Conservation (phyloP, 1,140 invertebrate species). For the Cydia amplana region DNA sequence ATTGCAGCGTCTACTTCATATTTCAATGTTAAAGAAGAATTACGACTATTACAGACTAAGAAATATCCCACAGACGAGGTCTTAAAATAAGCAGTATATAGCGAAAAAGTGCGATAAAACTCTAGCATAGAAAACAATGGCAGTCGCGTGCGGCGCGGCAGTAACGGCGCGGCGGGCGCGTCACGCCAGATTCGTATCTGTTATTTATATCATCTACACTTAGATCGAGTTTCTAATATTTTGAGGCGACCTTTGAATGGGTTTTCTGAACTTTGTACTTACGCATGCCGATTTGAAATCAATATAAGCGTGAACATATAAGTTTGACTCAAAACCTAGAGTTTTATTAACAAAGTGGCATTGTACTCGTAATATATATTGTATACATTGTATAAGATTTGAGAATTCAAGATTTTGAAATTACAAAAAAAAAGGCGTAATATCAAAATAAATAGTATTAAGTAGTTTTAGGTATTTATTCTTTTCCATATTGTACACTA, state of each 20-base stretch:
- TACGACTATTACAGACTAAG: not conserved
- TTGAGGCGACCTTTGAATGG: not conserved
- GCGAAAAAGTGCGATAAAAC: not conserved
- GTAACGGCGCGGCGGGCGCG: conserved; percentile 1
- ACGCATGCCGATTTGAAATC: not conserved
- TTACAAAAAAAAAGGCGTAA: too few relatives aligned
- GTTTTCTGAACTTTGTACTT: not conserved
- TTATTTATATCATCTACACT: conserved; percentile 26
- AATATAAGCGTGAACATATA: not conserved
- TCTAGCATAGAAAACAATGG: not conserved
- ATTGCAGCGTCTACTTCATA: not conserved
- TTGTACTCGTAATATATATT: too few relatives aligned
- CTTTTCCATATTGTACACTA: too few relatives aligned
- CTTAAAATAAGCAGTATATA: not conserved
- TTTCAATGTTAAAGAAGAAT: not conserved
- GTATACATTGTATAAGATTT: too few relatives aligned
- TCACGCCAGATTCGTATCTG: conserved; percentile 22
- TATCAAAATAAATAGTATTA: too few relatives aligned
- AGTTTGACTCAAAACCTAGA: not conserved
- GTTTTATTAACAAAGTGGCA: too few relatives aligned
- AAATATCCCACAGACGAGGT: not conserved
- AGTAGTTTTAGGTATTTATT: too few relatives aligned
- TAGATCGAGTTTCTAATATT: conserved; percentile 15
- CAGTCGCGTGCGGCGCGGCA: not conserved
- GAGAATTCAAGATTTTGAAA: too few relatives aligned